Evolutionary conservation across 2,797 vertebrate genomes (phyloP).

Genomic region (Sebastes oblongus): DNA sequence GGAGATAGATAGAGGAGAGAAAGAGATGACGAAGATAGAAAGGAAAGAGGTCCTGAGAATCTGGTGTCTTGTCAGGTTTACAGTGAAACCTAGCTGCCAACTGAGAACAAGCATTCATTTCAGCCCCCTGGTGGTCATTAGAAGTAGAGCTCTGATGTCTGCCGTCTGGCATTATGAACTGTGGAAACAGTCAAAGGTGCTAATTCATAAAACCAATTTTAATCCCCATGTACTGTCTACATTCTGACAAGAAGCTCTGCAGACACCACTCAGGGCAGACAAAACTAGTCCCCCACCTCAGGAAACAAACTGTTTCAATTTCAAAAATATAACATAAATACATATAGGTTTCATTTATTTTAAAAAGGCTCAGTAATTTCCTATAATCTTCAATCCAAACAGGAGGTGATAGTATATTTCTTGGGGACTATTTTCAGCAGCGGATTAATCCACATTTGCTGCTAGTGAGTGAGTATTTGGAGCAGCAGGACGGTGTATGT

Average conservation of each 20-base stretch:
- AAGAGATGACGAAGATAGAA: constrained; percentile 12
- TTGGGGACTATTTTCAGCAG: background rate
- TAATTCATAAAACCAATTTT: background rate
- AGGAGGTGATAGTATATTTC: background rate
- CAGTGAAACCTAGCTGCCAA: background rate
- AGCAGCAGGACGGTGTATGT: background rate
- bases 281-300: background rate
- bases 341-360: background rate
- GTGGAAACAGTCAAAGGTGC: background rate
- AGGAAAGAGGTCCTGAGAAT: background rate
- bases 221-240: background rate
- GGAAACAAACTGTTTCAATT: background rate
- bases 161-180: background rate
- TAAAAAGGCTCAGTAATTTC: background rate
- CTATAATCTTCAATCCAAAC: background rate
- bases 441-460: background rate
- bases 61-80: constrained; percentile 23
- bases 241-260: background rate
- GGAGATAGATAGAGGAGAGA: background rate
- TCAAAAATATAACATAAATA: background rate
- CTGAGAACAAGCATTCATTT: background rate
- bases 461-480: background rate
- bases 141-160: background rate
- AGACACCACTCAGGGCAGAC: background rate
- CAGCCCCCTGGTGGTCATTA: constrained; percentile 38